These are phyloP conservation scores for Pygmarrhopalites habei DNA, from an alignment of 1,140 invertebrate genomes.

Conservation along the genomic window DNA sequence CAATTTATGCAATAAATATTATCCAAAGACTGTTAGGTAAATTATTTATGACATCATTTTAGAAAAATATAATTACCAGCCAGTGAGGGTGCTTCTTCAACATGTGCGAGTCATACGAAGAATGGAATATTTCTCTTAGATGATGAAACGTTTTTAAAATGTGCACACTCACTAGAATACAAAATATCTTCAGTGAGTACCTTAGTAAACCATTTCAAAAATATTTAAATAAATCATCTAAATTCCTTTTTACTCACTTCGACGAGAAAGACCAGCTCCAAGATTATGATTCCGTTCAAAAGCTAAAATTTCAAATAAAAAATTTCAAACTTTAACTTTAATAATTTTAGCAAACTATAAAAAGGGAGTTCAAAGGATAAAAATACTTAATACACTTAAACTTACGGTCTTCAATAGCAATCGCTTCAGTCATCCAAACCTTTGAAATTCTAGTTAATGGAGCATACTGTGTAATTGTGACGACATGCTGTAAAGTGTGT, in stretches of 20 bases:
- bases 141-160: conserved; percentile 51
- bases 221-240: background rate
- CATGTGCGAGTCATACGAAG: conserved; percentile 3
- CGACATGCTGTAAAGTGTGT: too few relatives aligned
- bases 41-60: background rate
- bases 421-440: conserved; percentile 51
- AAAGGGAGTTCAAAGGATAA: too few relatives aligned
- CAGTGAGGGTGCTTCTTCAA: conserved; percentile 5
- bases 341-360: too few relatives aligned
- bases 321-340: too few relatives aligned
- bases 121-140: conserved; percentile 45
- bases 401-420: conserved; percentile 61
- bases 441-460: conserved; percentile 52
- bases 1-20: background rate
- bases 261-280: conserved; percentile 51
- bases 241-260: conserved; percentile 47
- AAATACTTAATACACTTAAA: too few relatives aligned
- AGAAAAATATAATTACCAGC: conserved; percentile 13
- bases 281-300: conserved; percentile 56
- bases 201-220: background rate
- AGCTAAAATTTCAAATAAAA: too few relatives aligned
- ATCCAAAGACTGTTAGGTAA: background rate
- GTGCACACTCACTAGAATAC: conserved; percentile 51
- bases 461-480: conserved; percentile 49
- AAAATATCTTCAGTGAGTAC: conserved; percentile 12